A percentile compares a stretch with the other conserved stretches of the same genome.
These are phyloP conservation scores for Drosophila fungiperda DNA, from an alignment of 2,888 invertebrate genomes.

Conservation along the genomic window DNA sequence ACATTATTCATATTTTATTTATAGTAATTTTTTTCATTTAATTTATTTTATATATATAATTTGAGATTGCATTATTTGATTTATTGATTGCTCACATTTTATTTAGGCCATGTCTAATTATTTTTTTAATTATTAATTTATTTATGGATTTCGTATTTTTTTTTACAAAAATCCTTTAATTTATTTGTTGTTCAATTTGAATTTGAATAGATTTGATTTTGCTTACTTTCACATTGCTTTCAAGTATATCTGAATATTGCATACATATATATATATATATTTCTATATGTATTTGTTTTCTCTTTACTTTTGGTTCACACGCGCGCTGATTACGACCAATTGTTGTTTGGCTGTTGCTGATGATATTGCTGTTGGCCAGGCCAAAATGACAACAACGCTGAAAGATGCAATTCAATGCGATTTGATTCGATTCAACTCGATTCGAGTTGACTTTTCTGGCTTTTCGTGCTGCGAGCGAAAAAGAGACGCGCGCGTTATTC, in stretches of 20 bases:
- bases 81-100: constrained; percentile 8
- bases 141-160: neutral
- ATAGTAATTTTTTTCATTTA: neutral
- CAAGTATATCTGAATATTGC: constrained; percentile 32
- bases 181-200: neutral
- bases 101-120: neutral
- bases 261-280: constrained; percentile 9
- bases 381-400: constrained; percentile 57
- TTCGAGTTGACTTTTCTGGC: constrained; percentile 41
- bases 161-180: neutral
- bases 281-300: constrained; percentile 9
- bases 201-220: constrained; percentile 16
- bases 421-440: constrained; percentile 48
- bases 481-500: constrained; percentile 47
- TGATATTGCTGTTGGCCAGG: constrained; percentile 46
- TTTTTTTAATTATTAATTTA: constrained; percentile 17
- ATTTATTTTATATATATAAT: constrained; percentile 13
- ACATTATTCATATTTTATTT: neutral
- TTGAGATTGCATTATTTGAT: neutral
- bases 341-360: constrained; percentile 37
- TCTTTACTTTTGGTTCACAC: constrained; percentile 57
- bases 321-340: constrained; percentile 64
- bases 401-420: constrained; percentile 38
- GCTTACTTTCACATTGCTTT: constrained; percentile 54
- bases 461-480: constrained; percentile 32